phyloP scores from a whole-genome alignment of 2,113 vertebrate species.

The Orientallactaga bullata region DNA sequence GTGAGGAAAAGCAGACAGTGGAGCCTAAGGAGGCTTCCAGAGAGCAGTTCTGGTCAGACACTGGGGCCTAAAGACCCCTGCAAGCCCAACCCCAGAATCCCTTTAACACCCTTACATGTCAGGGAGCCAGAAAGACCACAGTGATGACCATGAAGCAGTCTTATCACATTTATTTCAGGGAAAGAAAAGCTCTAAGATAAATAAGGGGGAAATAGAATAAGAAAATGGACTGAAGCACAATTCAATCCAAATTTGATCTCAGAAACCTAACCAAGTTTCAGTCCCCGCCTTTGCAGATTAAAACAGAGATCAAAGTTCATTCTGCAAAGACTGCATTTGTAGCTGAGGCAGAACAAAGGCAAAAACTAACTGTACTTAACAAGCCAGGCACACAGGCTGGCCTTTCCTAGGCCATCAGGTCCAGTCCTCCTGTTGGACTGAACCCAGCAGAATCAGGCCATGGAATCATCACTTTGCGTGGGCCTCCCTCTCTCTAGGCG shows the following conservation, averaged over 20 bases:
- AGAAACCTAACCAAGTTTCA: background rate
- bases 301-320: background rate
- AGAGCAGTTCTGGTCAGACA: background rate
- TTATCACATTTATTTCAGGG: background rate
- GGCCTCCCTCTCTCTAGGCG: background rate
- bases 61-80: fast-evolving
- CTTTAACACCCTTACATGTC: background rate
- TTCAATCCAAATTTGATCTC: background rate
- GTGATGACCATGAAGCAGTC: background rate
- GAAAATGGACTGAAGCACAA: background rate
- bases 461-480: fast-evolving
- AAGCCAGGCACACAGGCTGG: background rate
- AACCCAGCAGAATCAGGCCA: background rate
- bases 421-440: background rate
- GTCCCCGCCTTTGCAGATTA: background rate
- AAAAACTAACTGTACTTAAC: background rate
- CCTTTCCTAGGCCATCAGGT: background rate
- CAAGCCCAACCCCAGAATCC: background rate
- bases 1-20: background rate
- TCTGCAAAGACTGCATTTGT: background rate
- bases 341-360: background rate
- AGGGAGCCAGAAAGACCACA: background rate
- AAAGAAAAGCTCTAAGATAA: background rate
- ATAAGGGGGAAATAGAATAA: background rate
- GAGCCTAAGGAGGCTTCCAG: background rate